Evolutionary conservation across 2,888 invertebrate genomes (phyloP), one percentile per base, ranked within the genome.

Genomic region (Pristionchus fissidentatus): DNA sequence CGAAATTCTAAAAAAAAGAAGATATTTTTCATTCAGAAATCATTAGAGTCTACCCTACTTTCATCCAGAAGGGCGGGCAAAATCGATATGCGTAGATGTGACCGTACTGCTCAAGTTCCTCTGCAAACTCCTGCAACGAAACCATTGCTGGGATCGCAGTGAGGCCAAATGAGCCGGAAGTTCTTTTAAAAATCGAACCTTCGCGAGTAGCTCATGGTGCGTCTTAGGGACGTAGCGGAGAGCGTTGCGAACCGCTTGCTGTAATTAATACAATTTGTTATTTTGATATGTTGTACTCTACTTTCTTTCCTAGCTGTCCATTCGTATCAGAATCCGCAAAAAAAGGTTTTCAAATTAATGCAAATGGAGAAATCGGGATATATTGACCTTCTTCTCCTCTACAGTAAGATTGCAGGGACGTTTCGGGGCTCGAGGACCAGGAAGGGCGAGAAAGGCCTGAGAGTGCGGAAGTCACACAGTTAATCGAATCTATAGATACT

Each of bases 21-120:
- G 66, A 41, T 26, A 15, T 15, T 49, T 49, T 49, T 15, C 19
- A 49, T 15, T 49, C 19, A 19, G 13, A 49, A 49, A 15, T 19
- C 13, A 60, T 60, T 8, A 60, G 8, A n/a, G n/a, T 8, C 8
- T 60, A 8, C 8, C 62, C 29, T 29, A 88, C 89, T 83, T 87
- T 85, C 15, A 91, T 82, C 80, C 85, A 85, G 84, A 89, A 90
- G 81, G 88, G 88, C 22, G 89, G 89, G 90, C 90, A 89, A 88
- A 94, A 94, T 81, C 94, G 92, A 91, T 94, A 95, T 93, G 94
- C 95, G 91, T 95, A 95, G 87, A 95, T 95, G 88, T 95, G 95
- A 0, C 95, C 95, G 90, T 93, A 94, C 1, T 90, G 87, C 15
- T 92, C 89, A 77, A 95, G 92, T 88, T 95, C 95, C 22, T 93